Base-by-base conservation (phyloP, 1,140 invertebrate genomes). In the Drosophila asahinai region DNA sequence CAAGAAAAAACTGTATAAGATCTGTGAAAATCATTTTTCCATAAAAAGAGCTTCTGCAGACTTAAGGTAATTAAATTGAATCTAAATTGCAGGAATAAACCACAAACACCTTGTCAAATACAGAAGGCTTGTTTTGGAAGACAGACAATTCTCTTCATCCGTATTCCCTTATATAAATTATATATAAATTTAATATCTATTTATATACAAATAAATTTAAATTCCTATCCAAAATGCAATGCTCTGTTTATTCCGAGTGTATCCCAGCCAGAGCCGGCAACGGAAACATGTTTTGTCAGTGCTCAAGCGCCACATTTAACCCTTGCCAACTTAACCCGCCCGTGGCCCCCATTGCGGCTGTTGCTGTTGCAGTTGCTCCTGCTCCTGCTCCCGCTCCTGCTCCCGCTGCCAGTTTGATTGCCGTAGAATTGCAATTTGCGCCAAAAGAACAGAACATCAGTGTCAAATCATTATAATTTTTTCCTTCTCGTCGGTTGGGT, bases 381-480 rank as follows among this genome's bases (percentile, higher is more conserved):
- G 40, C 38, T 40, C 9, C 45, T 77, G 51, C 38, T 60, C 38
- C 52, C 71, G 40, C 38, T 40, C 9, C 45, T 77, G 51, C 38
- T 60, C 38, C 52, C 71, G 64, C 51, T 78, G 86, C 78, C 78
- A 77, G 81, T 90, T 90, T 90, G 86, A 90, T 90, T 90, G 86
- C 86, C 86, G 86, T 82, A 77, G 77, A 90, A 90, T 90, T 90
- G 86, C 82, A 90, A 91, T 90, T 90, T 90, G 86, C 79, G 86
- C 86, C 86, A 89, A 68, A 86, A 83, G 80, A 73, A 90, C 86
- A 90, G 72, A 90, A 73, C 86, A 91, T 91, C 86, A 90, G 86
- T 83, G 86, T 90, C 86, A 90, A 90, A 90, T 90, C 86, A 90
- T 90, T 90, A 86, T 90, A 86, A 86, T 86, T 90, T 86, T 82